Conservation (phyloP, 1,140 invertebrate genomes). For the Fopius arisanus region DNA sequence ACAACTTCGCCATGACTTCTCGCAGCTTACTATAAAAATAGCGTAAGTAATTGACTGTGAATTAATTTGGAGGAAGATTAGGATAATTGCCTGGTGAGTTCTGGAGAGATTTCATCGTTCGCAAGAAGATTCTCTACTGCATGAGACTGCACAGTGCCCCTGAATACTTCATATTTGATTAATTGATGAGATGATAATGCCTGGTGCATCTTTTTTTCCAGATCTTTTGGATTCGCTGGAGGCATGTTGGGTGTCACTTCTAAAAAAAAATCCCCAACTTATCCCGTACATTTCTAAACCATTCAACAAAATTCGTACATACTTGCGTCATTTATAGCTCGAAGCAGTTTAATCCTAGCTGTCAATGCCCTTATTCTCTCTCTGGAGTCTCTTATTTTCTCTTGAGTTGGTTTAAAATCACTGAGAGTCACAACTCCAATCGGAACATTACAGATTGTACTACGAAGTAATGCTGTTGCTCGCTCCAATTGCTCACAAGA, state of each 20-base stretch:
- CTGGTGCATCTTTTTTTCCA: slow-evolving; percentile 30
- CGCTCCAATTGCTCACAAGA: slow-evolving; percentile 10
- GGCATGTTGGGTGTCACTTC: not conserved
- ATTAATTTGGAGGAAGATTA: slow-evolving; percentile 11
- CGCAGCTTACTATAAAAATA: slow-evolving; percentile 39
- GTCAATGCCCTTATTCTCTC: slow-evolving; percentile 36
- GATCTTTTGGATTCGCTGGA: slow-evolving; percentile 11
- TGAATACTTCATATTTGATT: slow-evolving; percentile 36
- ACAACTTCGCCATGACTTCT: slow-evolving; percentile 38
- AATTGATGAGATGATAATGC: slow-evolving; percentile 33
- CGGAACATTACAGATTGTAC: slow-evolving; percentile 40
- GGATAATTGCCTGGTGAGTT: slow-evolving; percentile 16
- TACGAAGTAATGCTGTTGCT: slow-evolving; percentile 3
- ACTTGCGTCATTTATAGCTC: slow-evolving; percentile 24
- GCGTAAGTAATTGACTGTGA: not conserved
- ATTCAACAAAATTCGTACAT: not conserved
- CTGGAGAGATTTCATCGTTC: slow-evolving; percentile 21
- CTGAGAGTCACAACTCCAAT: slow-evolving; percentile 43
- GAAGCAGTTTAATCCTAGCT: slow-evolving; percentile 39
- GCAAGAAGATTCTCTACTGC: slow-evolving; percentile 39
- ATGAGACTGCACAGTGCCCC: slow-evolving; percentile 37
- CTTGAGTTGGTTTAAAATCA: slow-evolving; percentile 46
- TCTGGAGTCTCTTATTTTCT: slow-evolving; percentile 43
- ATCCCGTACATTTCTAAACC: not conserved
- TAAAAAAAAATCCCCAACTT: not conserved